Conservation (phyloP, 2,888 invertebrate species). For the Teinopalpus imperialis region DNA sequence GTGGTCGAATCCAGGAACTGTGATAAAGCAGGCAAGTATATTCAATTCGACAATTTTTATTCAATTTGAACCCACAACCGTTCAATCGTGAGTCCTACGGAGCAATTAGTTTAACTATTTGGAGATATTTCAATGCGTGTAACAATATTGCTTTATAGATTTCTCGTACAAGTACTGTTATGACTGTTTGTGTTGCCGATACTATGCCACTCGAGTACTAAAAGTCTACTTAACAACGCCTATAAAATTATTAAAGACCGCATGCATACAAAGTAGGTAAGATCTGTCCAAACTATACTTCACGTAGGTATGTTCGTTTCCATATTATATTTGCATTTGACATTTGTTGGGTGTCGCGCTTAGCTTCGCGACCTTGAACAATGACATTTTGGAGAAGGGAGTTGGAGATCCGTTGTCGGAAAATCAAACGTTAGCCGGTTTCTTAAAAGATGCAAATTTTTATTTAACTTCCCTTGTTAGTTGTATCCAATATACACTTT, state of each 20-base stretch:
- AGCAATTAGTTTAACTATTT: too few relatives aligned
- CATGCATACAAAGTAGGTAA: conserved; percentile 8
- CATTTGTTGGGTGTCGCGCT: conserved; percentile 52
- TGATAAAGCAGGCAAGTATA: too few relatives aligned
- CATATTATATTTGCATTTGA: conserved; percentile 57
- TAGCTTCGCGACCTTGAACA: conserved; percentile 61
- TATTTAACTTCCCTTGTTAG: too few relatives aligned
- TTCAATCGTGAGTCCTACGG: too few relatives aligned
- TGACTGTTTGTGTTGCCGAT: neutral
- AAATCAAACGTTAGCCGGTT: conserved; percentile 30
- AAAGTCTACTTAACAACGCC: conserved; percentile 7
- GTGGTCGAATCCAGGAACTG: too few relatives aligned
- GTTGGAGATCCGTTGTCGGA: conserved; percentile 42
- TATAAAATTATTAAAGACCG: conserved; percentile 26
- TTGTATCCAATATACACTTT: too few relatives aligned
- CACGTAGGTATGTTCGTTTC: conserved; percentile 30
- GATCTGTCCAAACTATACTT: conserved; percentile 34
- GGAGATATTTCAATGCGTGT: too few relatives aligned
- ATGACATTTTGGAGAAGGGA: conserved; percentile 71
- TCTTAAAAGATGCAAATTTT: neutral
- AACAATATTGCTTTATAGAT: neutral
- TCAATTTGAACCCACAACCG: too few relatives aligned
- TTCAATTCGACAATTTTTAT: too few relatives aligned
- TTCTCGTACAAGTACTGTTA: neutral
- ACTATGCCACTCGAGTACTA: conserved; percentile 2